Percentiles rank a stretch among this genome's conserved stretches.
Evolutionary conservation across 2,797 vertebrate species (phyloP).

Genomic region (Falco concolor): DNA sequence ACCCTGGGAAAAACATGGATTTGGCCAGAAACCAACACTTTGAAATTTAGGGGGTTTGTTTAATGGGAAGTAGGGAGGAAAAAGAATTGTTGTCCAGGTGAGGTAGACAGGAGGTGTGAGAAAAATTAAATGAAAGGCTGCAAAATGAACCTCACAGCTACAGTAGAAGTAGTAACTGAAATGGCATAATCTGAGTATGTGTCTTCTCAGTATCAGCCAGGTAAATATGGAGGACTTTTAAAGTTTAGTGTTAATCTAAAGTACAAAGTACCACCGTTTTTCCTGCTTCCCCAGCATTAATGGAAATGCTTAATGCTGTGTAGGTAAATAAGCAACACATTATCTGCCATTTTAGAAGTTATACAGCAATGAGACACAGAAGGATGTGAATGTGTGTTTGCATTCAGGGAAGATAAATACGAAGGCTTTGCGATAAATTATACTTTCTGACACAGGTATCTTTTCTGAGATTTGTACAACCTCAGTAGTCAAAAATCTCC

Average conservation of each 20-base stretch:
- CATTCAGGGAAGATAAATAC: not conserved
- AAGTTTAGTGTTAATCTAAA: not conserved
- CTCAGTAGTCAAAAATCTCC: not conserved
- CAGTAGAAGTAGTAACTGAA: not conserved
- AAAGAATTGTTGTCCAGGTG: not conserved
- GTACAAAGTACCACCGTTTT: not conserved
- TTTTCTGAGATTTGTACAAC: not conserved
- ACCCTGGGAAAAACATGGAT: not conserved
- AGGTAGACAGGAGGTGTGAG: not conserved
- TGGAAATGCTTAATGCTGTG: not conserved
- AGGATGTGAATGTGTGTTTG: not conserved
- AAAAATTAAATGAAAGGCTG: not conserved
- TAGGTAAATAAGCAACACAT: constrained; percentile 27
- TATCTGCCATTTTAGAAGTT: constrained; percentile 18
- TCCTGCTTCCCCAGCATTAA: not conserved
- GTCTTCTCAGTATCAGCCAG: not conserved
- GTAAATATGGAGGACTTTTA: not conserved
- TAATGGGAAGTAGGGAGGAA: not conserved
- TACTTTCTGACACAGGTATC: not conserved
- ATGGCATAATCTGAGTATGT: not conserved
- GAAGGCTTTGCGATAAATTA: constrained; percentile 21
- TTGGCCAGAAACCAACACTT: not conserved
- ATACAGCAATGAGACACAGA: not conserved
- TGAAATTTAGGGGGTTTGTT: not conserved
- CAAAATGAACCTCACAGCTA: not conserved